phyloP scores from a whole-genome alignment of 2,113 vertebrate genomes.

The Cyanoramphus novaezelandiae region DNA sequence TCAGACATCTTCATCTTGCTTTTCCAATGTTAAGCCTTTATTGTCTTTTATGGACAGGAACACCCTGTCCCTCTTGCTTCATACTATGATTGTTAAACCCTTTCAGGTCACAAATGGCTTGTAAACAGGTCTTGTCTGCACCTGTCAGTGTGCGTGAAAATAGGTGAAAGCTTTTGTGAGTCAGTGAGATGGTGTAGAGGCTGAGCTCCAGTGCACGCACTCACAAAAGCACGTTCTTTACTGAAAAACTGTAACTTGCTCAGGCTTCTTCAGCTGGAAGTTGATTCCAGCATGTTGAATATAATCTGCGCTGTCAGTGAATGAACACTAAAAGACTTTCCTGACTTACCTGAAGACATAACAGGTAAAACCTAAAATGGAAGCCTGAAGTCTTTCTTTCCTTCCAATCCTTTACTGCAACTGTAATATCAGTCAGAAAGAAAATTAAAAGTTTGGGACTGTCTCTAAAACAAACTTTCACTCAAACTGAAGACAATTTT shows the following conservation, averaged over 20 bases:
- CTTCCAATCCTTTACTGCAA: background rate
- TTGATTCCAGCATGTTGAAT: background rate
- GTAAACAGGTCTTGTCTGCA: background rate
- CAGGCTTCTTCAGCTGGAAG: background rate
- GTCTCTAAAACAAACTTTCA: background rate
- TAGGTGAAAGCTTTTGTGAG: background rate
- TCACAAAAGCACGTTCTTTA: fast-evolving
- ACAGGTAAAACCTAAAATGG: background rate
- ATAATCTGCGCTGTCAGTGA: background rate
- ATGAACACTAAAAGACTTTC: background rate
- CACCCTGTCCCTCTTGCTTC: fast-evolving
- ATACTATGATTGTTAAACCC: background rate
- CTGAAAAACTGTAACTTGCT: background rate
- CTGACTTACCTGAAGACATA: background rate
- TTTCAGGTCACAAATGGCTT: background rate
- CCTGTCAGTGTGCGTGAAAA: fast-evolving
- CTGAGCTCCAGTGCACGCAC: fast-evolving
- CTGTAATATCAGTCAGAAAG: background rate
- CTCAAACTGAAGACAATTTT: background rate
- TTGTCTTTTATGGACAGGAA: background rate
- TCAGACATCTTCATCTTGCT: background rate
- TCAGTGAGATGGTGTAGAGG: background rate
- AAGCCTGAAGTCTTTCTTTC: background rate
- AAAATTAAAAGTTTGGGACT: background rate
- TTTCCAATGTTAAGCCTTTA: background rate